These are phyloP conservation scores for Cherax destructor DNA, from an alignment of 1,140 invertebrate species.

Conservation along the genomic window DNA sequence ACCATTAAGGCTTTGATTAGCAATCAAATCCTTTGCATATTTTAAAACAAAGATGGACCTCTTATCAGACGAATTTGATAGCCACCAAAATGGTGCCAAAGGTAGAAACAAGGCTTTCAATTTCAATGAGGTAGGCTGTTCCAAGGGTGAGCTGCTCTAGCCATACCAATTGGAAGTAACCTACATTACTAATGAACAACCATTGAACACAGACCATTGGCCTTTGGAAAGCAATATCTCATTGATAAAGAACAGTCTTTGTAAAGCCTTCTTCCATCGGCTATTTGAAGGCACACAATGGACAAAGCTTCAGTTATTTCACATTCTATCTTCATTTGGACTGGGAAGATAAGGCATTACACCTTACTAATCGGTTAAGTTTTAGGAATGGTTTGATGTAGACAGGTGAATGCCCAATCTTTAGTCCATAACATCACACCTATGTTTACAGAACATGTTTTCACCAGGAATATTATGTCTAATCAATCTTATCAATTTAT, in stretches of 20 bases:
- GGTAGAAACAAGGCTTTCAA: constrained; percentile 33
- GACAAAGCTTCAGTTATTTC: constrained; percentile 62
- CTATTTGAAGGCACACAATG: constrained; percentile 67
- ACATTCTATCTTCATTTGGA: constrained; percentile 40
- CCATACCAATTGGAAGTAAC: constrained; percentile 31
- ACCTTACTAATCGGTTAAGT: constrained; percentile 47
- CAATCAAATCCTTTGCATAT: not conserved
- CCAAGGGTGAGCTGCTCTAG: constrained; percentile 42
- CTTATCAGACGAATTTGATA: not conserved
- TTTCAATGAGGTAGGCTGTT: constrained; percentile 54
- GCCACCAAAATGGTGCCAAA: constrained; percentile 6
- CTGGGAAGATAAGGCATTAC: constrained; percentile 6
- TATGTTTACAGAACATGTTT: constrained; percentile 51
- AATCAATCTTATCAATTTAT: constrained; percentile 51
- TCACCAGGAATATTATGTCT: constrained; percentile 56
- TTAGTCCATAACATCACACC: constrained; percentile 43
- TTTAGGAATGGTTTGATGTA: constrained; percentile 63
- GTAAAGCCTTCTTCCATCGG: constrained; percentile 48
- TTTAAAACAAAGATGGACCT: not conserved
- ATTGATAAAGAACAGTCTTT: constrained; percentile 42
- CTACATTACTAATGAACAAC: constrained; percentile 60
- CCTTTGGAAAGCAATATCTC: constrained; percentile 65
- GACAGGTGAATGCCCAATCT: constrained; percentile 32
- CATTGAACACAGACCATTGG: constrained; percentile 60
- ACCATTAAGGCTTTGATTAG: not conserved